phyloP scores from a whole-genome alignment of 2,797 vertebrate species.

The Eremophila alpestris region DNA sequence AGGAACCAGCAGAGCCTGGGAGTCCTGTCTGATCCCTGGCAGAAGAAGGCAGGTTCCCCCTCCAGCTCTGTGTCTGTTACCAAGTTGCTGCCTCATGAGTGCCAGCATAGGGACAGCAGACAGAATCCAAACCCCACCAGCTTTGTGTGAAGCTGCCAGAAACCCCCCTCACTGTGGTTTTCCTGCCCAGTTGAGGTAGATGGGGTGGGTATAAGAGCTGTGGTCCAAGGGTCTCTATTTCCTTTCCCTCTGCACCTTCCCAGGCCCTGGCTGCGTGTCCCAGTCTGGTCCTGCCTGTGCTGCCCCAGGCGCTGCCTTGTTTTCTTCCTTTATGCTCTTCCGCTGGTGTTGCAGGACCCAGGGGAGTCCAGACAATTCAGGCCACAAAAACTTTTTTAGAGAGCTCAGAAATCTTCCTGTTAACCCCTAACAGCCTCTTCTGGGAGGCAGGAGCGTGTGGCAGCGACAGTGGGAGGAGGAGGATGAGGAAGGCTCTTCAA shows the following conservation, averaged over 20 bases:
- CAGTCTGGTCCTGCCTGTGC: neutral
- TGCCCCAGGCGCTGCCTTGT: neutral
- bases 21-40: neutral
- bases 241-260: neutral
- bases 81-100: fast-evolving
- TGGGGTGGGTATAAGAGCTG: neutral
- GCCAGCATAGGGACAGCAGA: neutral
- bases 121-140: neutral
- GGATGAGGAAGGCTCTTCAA: neutral
- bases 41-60: neutral
- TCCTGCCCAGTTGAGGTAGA: neutral
- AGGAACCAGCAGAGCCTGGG: fast-evolving
- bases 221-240: neutral
- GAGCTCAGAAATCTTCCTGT: constrained; percentile 57
- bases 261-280: neutral
- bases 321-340: constrained; percentile 60
- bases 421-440: constrained; percentile 46
- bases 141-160: neutral
- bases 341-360: constrained; percentile 33
- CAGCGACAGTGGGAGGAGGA: neutral
- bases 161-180: neutral
- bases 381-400: constrained; percentile 40
- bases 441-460: fast-evolving
- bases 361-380: constrained; percentile 57
- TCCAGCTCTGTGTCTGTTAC: neutral